phyloP scores from a whole-genome alignment of 2,797 vertebrate species.

The Podarcis lilfordi region DNA sequence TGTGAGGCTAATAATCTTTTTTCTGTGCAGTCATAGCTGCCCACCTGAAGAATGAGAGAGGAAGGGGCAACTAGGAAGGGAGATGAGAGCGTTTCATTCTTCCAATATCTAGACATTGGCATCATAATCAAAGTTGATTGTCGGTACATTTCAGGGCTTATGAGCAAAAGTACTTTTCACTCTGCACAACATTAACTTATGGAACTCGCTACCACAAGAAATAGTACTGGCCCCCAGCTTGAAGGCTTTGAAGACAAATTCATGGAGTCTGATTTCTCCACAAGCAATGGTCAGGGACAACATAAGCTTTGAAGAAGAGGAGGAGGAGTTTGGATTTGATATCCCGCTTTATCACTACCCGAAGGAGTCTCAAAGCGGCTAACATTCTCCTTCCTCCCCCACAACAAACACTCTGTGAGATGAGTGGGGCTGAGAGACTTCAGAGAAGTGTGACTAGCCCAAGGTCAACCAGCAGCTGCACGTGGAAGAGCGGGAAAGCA shows the following conservation, averaged over 20 bases:
- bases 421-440: too few species aligned
- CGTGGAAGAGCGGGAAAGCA: fast-evolving
- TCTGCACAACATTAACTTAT: not conserved
- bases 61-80: not conserved
- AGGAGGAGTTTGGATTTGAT: too few species aligned
- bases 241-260: not conserved
- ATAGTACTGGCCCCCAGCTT: not conserved
- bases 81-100: not conserved
- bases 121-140: not conserved
- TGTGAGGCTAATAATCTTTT: not conserved
- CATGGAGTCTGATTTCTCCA: not conserved
- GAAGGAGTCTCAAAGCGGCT: too few species aligned
- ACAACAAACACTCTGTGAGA: too few species aligned
- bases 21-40: not conserved
- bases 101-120: too few species aligned
- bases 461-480: too few species aligned
- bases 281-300: not conserved
- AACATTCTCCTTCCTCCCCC: too few species aligned
- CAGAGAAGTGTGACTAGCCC: too few species aligned
- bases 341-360: too few species aligned
- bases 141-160: not conserved
- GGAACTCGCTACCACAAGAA: not conserved
- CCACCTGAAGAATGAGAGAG: not conserved
- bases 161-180: not conserved
- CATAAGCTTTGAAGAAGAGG: not conserved